Evolutionary conservation across 2,888 invertebrate species (phyloP).

Genomic region (Epicampocera succincta): DNA sequence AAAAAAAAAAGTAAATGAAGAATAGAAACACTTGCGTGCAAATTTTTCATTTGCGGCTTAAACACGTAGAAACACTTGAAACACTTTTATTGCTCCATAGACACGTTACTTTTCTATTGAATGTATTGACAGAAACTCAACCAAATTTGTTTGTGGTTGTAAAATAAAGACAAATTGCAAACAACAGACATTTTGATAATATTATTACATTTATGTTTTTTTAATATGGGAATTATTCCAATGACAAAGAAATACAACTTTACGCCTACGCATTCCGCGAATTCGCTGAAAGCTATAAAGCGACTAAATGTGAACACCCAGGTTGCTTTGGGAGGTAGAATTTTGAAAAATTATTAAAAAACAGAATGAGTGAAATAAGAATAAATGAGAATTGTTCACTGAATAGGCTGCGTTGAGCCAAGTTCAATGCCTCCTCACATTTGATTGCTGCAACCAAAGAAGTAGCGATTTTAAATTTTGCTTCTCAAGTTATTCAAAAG

Average conservation of each 20-base stretch:
- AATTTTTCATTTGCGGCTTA: neutral
- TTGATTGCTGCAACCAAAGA: too few species aligned
- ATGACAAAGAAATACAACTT: neutral
- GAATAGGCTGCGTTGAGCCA: too few species aligned
- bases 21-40: neutral
- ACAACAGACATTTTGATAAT: slow-evolving; percentile 34
- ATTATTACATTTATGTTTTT: slow-evolving; percentile 1
- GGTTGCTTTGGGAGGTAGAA: neutral
- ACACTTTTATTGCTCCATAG: neutral
- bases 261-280: neutral
- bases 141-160: neutral
- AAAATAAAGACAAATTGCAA: slow-evolving; percentile 46
- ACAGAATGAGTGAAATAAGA: too few species aligned
- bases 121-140: slow-evolving; percentile 2
- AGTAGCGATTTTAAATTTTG: too few species aligned
- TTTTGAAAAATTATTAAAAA: too few species aligned
- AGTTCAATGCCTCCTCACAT: too few species aligned
- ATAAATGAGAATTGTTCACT: too few species aligned
- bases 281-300: neutral
- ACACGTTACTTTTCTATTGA: slow-evolving; percentile 7
- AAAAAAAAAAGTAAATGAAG: neutral
- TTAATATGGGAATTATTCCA: slow-evolving; percentile 25
- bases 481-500: too few species aligned
- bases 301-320: neutral
- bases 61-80: slow-evolving; percentile 13